These are phyloP conservation scores for Archips crataeganus DNA, from an alignment of 2,888 invertebrate genomes.

Conservation along the genomic window DNA sequence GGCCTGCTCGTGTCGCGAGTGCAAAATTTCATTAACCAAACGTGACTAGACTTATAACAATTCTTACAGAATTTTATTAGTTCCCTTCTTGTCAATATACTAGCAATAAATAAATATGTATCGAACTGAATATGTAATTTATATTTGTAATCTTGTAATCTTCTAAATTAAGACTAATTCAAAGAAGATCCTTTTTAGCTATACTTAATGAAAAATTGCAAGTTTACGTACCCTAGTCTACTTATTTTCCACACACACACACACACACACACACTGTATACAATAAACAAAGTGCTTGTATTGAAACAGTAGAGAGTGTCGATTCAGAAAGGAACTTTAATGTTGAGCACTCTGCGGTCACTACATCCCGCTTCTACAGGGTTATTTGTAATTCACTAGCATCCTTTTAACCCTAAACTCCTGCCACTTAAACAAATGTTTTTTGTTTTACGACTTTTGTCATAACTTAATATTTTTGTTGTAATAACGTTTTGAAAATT, in stretches of 20 bases:
- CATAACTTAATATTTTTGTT: too few species aligned
- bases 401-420: too few species aligned
- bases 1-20: conserved; percentile 23
- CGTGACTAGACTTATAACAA: conserved; percentile 26
- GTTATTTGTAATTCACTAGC: too few species aligned
- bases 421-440: too few species aligned
- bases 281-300: background rate
- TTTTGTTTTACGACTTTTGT: too few species aligned
- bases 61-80: conserved; percentile 17
- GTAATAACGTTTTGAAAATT: too few species aligned
- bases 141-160: background rate
- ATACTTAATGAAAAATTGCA: background rate
- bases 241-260: background rate
- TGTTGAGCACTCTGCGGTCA: background rate
- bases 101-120: background rate
- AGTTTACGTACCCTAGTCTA: background rate
- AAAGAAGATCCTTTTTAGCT: background rate
- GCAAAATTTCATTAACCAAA: conserved; percentile 29
- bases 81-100: conserved; percentile 3
- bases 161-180: background rate
- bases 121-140: background rate
- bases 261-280: background rate
- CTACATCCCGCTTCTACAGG: background rate
- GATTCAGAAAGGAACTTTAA: background rate
- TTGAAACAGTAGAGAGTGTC: background rate